phyloP scores from a whole-genome alignment of 2,888 invertebrate genomes.

The Ferdinandea cuprea region DNA sequence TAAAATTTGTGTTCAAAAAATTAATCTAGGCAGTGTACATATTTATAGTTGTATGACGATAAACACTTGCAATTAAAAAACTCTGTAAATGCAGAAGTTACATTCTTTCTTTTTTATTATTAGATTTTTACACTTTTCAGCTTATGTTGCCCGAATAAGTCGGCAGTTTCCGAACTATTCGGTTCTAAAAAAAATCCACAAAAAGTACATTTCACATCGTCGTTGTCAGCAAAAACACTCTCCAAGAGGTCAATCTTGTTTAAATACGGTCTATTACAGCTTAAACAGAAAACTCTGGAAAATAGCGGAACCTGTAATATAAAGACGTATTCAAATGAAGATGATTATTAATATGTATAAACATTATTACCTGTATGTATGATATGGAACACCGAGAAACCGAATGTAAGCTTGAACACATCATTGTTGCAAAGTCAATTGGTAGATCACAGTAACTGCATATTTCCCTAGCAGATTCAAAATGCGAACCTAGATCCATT shows the following conservation, averaged over 20 bases:
- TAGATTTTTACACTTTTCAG: too few relatives aligned
- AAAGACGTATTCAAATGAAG: background rate
- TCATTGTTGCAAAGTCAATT: conserved; percentile 60
- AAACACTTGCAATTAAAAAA: too few relatives aligned
- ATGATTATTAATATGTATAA: background rate
- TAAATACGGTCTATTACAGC: conserved; percentile 77
- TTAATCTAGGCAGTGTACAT: too few relatives aligned
- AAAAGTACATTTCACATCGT: conserved; percentile 76
- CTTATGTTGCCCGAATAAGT: too few relatives aligned
- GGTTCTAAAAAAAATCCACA: conserved; percentile 74
- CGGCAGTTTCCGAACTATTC: too few relatives aligned
- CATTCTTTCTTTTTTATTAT: too few relatives aligned
- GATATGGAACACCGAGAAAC: conserved; percentile 78
- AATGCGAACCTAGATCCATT: conserved; percentile 50
- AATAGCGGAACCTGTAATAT: conserved; percentile 76
- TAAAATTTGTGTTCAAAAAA: too few relatives aligned
- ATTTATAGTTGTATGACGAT: too few relatives aligned
- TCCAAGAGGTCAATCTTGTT: conserved; percentile 76
- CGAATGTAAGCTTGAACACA: conserved; percentile 75
- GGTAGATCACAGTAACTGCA: conserved; percentile 76
- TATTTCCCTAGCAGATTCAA: conserved; percentile 63
- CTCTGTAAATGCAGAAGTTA: too few relatives aligned
- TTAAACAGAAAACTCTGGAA: conserved; percentile 77
- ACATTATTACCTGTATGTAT: conserved; percentile 77
- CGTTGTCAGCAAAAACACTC: conserved; percentile 76